phyloP scores from a whole-genome alignment of 2,888 invertebrate species.

The Teleogryllus oceanicus region DNA sequence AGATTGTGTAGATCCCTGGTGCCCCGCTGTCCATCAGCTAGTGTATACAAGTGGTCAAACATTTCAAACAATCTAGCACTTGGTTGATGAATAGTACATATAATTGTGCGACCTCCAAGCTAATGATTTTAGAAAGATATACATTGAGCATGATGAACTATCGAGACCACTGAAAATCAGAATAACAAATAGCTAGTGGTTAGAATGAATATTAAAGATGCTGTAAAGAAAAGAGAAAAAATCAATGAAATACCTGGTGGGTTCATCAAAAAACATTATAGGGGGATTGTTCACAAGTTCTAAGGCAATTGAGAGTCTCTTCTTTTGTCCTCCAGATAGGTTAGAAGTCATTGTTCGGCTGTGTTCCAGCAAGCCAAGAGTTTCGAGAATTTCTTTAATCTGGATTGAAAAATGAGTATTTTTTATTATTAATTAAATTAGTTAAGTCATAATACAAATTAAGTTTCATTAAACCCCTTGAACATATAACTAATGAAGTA shows the following conservation, averaged over 20 bases:
- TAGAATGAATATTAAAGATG: not conserved
- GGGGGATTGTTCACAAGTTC: constrained; percentile 96
- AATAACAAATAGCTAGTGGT: not conserved
- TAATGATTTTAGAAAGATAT: constrained; percentile 83
- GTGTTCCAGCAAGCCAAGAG: constrained; percentile 81
- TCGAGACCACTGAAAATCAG: constrained; percentile 73
- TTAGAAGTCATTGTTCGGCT: constrained; percentile 86
- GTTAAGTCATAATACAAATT: not conserved
- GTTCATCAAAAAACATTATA: constrained; percentile 97
- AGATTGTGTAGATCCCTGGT: constrained; percentile 82
- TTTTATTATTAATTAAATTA: not conserved
- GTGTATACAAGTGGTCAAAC: constrained; percentile 91
- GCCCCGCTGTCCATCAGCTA: constrained; percentile 92
- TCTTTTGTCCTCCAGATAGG: constrained; percentile 92
- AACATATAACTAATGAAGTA: no score
- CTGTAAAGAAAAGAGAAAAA: not conserved
- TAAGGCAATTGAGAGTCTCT: constrained; percentile 88
- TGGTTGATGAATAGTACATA: constrained; percentile 95
- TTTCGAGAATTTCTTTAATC: constrained; percentile 90
- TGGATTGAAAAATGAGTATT: constrained; percentile 47
- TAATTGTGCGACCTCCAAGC: constrained; percentile 89
- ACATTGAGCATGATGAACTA: constrained; percentile 93
- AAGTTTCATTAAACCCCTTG: no score
- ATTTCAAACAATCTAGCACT: constrained; percentile 95
- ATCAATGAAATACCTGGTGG: constrained; percentile 65